Evolutionary conservation across 2,888 invertebrate species (phyloP), one percentile per base, ranked within the genome.

Genomic region (Eubasilissa splendida): DNA sequence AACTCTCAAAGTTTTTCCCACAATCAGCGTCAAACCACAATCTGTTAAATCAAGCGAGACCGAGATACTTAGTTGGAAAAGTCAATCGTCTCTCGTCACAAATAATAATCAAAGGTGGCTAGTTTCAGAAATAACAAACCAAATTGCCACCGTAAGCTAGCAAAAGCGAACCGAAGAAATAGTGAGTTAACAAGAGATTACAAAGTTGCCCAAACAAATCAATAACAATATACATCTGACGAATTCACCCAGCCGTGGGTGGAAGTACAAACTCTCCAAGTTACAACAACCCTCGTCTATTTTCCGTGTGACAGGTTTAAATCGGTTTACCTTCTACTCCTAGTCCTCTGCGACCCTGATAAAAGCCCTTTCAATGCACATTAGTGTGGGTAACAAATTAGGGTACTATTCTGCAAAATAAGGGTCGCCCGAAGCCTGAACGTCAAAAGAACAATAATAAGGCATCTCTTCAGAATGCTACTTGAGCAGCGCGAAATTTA

Each of bases 281-380:
- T 71, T n/a, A 58, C 58, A 71, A 71, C 71, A 54, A 81, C 81
- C 81, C 81, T 81, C 63, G 81, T 78, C 78, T 70, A 60, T 71
- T 42, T 77, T 53, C 70, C 66, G 31, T 52, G 81, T 78, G 81
- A 81, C 81, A 78, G 80, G 58, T 76, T 68, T 74, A 71, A 63
- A 68, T 66, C 75, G 56, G 70, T 76, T 31, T 60, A 81, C 76
- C 70, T 70, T 58, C 74, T 65, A 52, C 66, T 60, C 52, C 53
- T 12, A 22, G 71, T 70, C 52, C 59, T 75, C 65, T 68, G 76
- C 22, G 70, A 59, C 75, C 79, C 75, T 58, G 63, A 79, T 76
- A 79, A 76, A 77, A 68, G 78, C 78, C 77, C 58, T 59, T 60
- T 76, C 73, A 58, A 77, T 77, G 77, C 71, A 71, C 71, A 77